These are phyloP conservation scores for Catostylus mosaicus DNA, from an alignment of 30 jellyfish, hydroid and myxozoan genomes.

Conservation along the genomic window DNA sequence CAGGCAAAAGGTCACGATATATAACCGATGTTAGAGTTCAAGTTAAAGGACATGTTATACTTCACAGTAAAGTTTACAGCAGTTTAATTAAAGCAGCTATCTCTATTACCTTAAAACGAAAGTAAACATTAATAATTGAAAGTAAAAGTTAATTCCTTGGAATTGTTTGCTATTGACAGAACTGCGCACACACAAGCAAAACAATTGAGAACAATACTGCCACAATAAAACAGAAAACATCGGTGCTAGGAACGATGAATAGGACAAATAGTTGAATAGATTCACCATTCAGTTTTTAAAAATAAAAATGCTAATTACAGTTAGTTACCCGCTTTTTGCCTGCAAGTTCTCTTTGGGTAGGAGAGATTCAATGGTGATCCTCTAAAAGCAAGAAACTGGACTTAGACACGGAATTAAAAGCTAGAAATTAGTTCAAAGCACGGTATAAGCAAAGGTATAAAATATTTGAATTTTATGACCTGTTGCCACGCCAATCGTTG, in stretches of 20 bases:
- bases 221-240: slow-evolving; percentile 16
- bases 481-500: too few relatives aligned
- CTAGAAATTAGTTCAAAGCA: too few relatives aligned
- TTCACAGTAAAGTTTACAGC: not conserved
- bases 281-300: not conserved
- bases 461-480: too few relatives aligned
- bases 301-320: not conserved
- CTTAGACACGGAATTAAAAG: too few relatives aligned
- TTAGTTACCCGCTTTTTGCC: slow-evolving; percentile 1
- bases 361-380: not conserved
- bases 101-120: not conserved
- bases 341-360: not conserved
- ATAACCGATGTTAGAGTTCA: not conserved
- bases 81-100: not conserved
- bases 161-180: slow-evolving; percentile 7
- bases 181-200: not conserved
- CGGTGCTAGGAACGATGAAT: not conserved
- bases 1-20: not conserved
- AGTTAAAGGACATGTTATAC: not conserved
- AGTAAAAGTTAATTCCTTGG: not conserved
- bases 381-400: too few relatives aligned
- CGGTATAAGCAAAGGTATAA: too few relatives aligned
- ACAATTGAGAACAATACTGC: slow-evolving; percentile 30
- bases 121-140: slow-evolving; percentile 9
- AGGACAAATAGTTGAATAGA: not conserved